Base-by-base conservation (phyloP, 2,113 vertebrate genomes). In the Machaerirhynchus nigripectus region DNA sequence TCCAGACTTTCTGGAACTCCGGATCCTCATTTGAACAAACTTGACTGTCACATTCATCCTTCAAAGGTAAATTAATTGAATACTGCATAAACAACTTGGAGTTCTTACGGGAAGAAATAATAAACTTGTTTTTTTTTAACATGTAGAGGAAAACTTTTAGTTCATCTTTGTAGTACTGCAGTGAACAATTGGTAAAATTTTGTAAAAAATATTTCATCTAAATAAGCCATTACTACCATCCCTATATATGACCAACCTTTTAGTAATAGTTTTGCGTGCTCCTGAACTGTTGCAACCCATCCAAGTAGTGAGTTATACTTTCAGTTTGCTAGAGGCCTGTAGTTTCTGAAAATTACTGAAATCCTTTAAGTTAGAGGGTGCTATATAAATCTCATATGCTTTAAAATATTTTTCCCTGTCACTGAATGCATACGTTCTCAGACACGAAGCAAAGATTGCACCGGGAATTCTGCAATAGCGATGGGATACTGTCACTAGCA, bases 1-100 rank as follows among this genome's bases (percentile, higher is more conserved):
- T 96, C 85, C 71, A 96, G 95, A 92, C 90, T 94, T 92, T 90
- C 92, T 94, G 90, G 85, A 90, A 84, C 79, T 95, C 71, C 9
- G 13, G 52, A 69, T 86, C 60, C 39, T 88, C 55, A 53, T 74
- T 83, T 70, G 89, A 70, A 52, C 63, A 84, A 92, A 81, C 52
- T 28, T 26, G 22, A 73, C 78, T 61, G 44, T 42, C 2, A 3
- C 52, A 81, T 92, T 90, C 78, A 90, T 88, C 74, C 46, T 85
- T 96, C 74, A 93, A 91, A 93, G 35, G 35, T 74, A 74, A 89
- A 73, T 87, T 52, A 93, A 96, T 91, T 88, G 46, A 94, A 85
- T 90, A 39, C 5, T 19, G 30, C 16, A 77, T 47, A 81, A 85
- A 88, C 52, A 71, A 87, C 57, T 69, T 59, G 12, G 33, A 60